Conservation (phyloP, 2,888 invertebrate genomes). For the Leuctra nigra region DNA sequence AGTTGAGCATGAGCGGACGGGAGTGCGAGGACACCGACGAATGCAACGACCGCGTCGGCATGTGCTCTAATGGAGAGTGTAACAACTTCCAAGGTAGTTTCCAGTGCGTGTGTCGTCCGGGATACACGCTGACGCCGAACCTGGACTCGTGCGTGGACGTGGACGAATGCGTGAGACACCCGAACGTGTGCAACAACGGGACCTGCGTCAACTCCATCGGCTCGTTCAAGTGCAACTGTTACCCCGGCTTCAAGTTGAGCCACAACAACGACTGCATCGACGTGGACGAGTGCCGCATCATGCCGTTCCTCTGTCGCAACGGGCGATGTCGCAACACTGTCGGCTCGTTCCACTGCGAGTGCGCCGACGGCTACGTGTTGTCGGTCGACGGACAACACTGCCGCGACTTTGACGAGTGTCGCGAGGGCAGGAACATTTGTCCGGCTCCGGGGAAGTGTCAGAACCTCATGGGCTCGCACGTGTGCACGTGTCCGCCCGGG, state of each 20-base stretch:
- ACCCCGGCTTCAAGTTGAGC: slow-evolving; percentile 68
- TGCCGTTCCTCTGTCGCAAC: slow-evolving; percentile 79
- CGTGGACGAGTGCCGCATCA: slow-evolving; percentile 76
- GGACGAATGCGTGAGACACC: slow-evolving; percentile 65
- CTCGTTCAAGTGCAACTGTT: slow-evolving; percentile 65
- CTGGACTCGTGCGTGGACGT: slow-evolving; percentile 63
- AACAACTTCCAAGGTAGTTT: slow-evolving; percentile 71
- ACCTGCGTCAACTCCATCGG: slow-evolving; percentile 66
- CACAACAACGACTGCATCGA: slow-evolving; percentile 73
- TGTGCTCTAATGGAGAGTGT: slow-evolving; percentile 71
- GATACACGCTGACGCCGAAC: slow-evolving; percentile 59
- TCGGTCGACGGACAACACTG: slow-evolving; percentile 71
- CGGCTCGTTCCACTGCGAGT: slow-evolving; percentile 76
- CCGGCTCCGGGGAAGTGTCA: slow-evolving; percentile 58
- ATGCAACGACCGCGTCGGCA: slow-evolving; percentile 57
- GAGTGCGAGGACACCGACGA: slow-evolving; percentile 62
- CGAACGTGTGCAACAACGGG: slow-evolving; percentile 69
- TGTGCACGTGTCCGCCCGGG: slow-evolving; percentile 73
- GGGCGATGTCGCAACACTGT: slow-evolving; percentile 74
- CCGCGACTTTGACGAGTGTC: slow-evolving; percentile 70
- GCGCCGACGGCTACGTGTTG: slow-evolving; percentile 69
- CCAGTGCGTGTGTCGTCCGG: slow-evolving; percentile 68
- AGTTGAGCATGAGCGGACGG: slow-evolving; percentile 46
- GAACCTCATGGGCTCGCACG: slow-evolving; percentile 61
- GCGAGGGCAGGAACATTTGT: slow-evolving; percentile 54